phyloP scores from a whole-genome alignment of 2,113 vertebrate genomes.

The Rutilus rutilus region DNA sequence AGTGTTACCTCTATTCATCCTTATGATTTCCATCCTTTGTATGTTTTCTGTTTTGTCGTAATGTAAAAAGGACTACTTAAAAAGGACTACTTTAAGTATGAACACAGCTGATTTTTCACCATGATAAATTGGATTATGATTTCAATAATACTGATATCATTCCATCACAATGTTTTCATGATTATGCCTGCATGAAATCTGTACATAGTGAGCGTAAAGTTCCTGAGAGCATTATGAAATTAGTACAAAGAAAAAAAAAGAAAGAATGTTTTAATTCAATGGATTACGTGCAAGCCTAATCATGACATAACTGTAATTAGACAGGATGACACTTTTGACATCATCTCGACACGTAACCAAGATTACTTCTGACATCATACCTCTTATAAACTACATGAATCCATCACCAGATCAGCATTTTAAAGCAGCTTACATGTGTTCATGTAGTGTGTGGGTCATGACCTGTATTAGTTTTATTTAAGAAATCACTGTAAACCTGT shows the following conservation, averaged over 20 bases:
- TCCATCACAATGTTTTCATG: background rate
- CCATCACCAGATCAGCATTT: background rate
- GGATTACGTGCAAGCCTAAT: background rate
- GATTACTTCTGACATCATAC: background rate
- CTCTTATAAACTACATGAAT: background rate
- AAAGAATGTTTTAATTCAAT: background rate
- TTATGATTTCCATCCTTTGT: background rate
- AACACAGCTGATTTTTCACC: background rate
- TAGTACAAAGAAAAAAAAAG: background rate
- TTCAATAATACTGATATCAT: background rate
- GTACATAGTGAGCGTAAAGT: background rate
- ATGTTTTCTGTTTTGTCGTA: background rate
- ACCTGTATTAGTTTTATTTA: background rate
- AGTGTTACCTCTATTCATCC: background rate
- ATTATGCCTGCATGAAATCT: background rate
- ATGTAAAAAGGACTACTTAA: background rate
- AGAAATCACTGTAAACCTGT: slow-evolving; percentile 8
- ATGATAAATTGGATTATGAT: background rate
- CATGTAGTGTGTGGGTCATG: background rate
- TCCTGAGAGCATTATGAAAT: background rate
- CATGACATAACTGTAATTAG: background rate
- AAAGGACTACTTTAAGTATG: background rate
- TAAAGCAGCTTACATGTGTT: background rate
- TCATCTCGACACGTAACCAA: background rate
- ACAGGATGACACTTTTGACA: background rate